phyloP scores from a whole-genome alignment of 2,797 vertebrate genomes.

The Mormyrops boulengeri region DNA sequence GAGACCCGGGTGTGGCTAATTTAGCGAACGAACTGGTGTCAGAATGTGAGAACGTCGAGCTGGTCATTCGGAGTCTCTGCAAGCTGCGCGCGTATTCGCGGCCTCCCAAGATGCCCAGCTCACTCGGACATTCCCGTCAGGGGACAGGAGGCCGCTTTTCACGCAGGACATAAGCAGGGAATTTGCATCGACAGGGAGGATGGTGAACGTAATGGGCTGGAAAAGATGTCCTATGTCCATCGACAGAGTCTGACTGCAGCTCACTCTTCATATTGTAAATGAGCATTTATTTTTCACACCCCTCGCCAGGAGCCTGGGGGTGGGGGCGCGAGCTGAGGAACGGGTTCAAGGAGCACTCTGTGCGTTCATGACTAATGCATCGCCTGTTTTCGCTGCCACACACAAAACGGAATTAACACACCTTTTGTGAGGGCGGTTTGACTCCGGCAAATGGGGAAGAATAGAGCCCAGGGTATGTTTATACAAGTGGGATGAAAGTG shows the following conservation, averaged over 20 bases:
- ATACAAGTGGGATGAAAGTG: not conserved
- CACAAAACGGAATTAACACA: not conserved
- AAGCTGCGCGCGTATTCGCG: not conserved
- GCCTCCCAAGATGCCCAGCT: not conserved
- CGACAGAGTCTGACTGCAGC: slow-evolving; percentile 13
- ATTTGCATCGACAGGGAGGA: slow-evolving; percentile 36
- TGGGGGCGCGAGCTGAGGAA: slow-evolving; percentile 6
- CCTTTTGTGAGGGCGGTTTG: not conserved
- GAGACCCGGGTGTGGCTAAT: not conserved
- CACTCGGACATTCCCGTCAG: not conserved
- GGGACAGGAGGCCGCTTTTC: slow-evolving; percentile 38
- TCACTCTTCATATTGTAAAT: slow-evolving; percentile 35
- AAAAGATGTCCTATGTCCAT: slow-evolving; percentile 17
- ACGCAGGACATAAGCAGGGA: slow-evolving; percentile 47
- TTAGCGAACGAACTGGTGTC: not conserved
- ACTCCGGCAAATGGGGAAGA: not conserved
- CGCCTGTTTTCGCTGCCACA: not conserved
- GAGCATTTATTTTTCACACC: slow-evolving; percentile 19
- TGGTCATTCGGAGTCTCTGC: not conserved
- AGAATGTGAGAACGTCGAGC: not conserved
- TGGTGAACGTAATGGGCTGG: slow-evolving; percentile 30
- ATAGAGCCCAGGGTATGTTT: slow-evolving; percentile 4
- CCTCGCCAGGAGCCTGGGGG: slow-evolving; percentile 12
- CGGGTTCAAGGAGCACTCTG: slow-evolving; percentile 22
- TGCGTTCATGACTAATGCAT: not conserved